Evolutionary conservation across 2,888 invertebrate genomes (phyloP), one percentile per base, ranked within the genome.

Genomic region (Cylindroiulus punctatus): DNA sequence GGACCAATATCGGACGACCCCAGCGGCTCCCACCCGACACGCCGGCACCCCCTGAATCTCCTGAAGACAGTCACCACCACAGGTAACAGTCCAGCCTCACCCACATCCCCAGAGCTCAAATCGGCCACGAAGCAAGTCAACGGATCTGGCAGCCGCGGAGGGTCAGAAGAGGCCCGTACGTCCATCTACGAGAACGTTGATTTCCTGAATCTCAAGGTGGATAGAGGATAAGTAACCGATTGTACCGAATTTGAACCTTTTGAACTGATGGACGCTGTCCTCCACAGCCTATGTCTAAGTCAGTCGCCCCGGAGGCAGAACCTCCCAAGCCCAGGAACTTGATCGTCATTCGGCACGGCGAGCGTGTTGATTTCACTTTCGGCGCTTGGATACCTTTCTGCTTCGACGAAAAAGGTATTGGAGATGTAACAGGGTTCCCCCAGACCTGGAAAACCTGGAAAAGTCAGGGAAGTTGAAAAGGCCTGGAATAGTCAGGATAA

Each of bases 331-430:
- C 87, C 8, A 89, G 92, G 47, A 92, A 92, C 89, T 90, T 95
- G 87, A 93, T 93, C 89, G 93, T 96, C 57, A 94, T 97, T 93
- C 93, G 98, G 0, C 98, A 98, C 91, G 98, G 97, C 0, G 98
- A 98, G 91, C 93, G 98, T 30, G 95, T 98, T 1, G 98, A 98
- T 91, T 96, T 98, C 89, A 96, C 97, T 0, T 98, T 97, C 91
- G 97, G 97, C 19, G 93, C 93, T 26, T 98, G 98, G 98, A 94
- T 96, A 84, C 95, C 95, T 0, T 95, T 94, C 90, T 96, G 97
- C 90, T 98, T 97, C 90, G 96, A 97, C 91, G 93, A 94, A 42
- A 87, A 88, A 81, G 91, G 91, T 90, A n/a, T n/a, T n/a, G n/a
- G n/a, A n/a, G n/a, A n/a, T n/a, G n/a, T n/a, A n/a, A n/a, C n/a